Evolutionary conservation across 1,140 invertebrate species (phyloP).

Genomic region (Procambarus virginalis): DNA sequence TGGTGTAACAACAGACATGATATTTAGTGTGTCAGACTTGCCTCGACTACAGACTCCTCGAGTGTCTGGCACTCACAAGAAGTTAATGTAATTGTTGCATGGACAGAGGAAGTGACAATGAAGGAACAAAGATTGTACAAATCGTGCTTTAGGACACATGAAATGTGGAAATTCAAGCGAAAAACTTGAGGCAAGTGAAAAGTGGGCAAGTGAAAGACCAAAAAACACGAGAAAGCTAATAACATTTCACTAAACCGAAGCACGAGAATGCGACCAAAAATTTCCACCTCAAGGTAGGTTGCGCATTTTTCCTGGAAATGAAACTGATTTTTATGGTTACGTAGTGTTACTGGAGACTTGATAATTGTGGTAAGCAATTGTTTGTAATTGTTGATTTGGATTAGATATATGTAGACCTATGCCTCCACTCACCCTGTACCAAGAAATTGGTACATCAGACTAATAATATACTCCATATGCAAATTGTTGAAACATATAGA

Average conservation of each 20-base stretch:
- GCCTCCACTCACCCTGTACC: too few relatives aligned
- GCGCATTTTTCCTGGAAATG: background rate
- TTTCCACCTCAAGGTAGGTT: background rate
- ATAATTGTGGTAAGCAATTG: too few relatives aligned
- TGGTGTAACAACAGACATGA: background rate
- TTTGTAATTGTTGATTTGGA: too few relatives aligned
- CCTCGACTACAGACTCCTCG: too few relatives aligned
- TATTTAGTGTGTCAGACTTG: background rate
- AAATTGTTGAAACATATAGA: too few relatives aligned
- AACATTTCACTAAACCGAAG: background rate
- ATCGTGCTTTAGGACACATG: background rate
- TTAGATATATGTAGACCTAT: too few relatives aligned
- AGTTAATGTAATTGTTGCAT: background rate
- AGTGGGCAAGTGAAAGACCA: background rate
- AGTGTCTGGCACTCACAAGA: background rate
- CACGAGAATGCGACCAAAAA: background rate
- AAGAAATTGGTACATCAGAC: too few relatives aligned
- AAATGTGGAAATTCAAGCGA: background rate
- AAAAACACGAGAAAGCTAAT: background rate
- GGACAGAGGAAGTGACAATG: background rate
- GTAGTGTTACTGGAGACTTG: background rate
- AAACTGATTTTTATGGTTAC: background rate
- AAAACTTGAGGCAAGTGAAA: conserved; percentile 5
- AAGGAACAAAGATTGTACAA: background rate
- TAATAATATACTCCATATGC: too few relatives aligned